Percentiles rank a stretch among this genome's conserved stretches.
Evolutionary conservation across 2,888 invertebrate genomes (phyloP).

Genomic region (Dusona sp.): DNA sequence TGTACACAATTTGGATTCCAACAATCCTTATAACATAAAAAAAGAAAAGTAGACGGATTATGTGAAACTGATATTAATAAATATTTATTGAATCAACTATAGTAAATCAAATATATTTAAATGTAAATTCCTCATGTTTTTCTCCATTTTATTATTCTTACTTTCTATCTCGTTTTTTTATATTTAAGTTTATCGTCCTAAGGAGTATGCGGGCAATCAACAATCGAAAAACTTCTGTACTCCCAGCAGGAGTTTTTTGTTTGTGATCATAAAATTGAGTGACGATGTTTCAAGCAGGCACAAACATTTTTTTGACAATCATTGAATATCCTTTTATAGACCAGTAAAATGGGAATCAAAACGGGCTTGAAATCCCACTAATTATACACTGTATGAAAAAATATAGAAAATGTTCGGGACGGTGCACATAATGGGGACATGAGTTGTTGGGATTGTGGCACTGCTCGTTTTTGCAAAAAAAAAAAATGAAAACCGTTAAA

Average conservation of each 20-base stretch:
- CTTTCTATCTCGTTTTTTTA: conserved; percentile 1
- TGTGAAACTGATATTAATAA: conserved; percentile 67
- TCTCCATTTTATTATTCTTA: conserved; percentile 27
- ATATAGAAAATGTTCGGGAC: too few species aligned
- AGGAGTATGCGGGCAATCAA: conserved; percentile 56
- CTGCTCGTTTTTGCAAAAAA: too few species aligned
- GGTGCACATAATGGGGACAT: too few species aligned
- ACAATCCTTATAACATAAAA: not conserved
- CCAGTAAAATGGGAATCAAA: too few species aligned
- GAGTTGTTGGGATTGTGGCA: too few species aligned
- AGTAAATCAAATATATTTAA: conserved; percentile 61
- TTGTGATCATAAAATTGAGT: conserved; percentile 35
- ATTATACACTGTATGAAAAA: too few species aligned
- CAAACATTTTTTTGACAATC: conserved; percentile 56
- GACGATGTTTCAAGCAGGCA: conserved; percentile 59
- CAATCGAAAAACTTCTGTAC: conserved; percentile 45
- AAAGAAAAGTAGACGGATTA: conserved; percentile 1
- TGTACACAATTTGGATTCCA: not conserved
- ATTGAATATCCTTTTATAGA: not conserved
- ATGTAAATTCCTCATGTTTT: conserved; percentile 49
- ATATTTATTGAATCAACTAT: conserved; percentile 71
- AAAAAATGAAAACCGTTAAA: too few species aligned
- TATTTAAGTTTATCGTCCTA: conserved; percentile 45
- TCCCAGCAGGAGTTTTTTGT: conserved; percentile 43
- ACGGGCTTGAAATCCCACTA: too few species aligned